phyloP scores from a whole-genome alignment of 2,797 vertebrate species.

The Cyclura pinguis region DNA sequence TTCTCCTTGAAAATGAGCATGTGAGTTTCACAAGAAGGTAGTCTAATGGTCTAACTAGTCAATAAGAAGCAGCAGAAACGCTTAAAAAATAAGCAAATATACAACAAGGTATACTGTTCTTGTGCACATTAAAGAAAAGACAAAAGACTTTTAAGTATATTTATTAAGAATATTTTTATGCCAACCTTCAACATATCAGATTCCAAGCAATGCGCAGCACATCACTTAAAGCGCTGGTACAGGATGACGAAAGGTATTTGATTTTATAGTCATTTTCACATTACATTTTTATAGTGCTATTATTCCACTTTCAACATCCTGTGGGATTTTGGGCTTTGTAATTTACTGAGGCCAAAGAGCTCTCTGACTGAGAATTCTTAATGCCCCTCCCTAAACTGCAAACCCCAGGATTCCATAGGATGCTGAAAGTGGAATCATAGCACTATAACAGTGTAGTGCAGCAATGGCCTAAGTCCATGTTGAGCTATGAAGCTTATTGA shows the following conservation, averaged over 20 bases:
- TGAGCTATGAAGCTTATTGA: neutral
- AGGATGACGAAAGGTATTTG: neutral
- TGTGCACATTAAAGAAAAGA: neutral
- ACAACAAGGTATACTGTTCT: neutral
- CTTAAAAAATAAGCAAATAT: neutral
- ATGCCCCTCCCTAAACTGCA: too few relatives aligned
- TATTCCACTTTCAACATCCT: too few relatives aligned
- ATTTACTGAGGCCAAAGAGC: too few relatives aligned
- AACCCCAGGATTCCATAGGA: too few relatives aligned
- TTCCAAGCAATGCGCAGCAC: neutral
- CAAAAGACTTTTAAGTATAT: neutral
- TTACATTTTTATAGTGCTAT: too few relatives aligned
- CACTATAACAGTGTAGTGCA: too few relatives aligned
- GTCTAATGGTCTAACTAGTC: neutral
- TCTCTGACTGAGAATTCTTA: too few relatives aligned
- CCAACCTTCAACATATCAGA: neutral
- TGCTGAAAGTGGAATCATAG: too few relatives aligned
- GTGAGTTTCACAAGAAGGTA: neutral
- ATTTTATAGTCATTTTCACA: too few relatives aligned
- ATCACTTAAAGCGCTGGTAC: neutral
- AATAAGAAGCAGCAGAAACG: neutral
- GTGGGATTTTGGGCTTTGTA: too few relatives aligned
- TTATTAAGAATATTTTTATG: neutral
- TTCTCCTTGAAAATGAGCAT: neutral
- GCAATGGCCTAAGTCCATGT: too few relatives aligned